Base-by-base conservation (phyloP, 2,113 vertebrate species). In the Heterochromis multidens region DNA sequence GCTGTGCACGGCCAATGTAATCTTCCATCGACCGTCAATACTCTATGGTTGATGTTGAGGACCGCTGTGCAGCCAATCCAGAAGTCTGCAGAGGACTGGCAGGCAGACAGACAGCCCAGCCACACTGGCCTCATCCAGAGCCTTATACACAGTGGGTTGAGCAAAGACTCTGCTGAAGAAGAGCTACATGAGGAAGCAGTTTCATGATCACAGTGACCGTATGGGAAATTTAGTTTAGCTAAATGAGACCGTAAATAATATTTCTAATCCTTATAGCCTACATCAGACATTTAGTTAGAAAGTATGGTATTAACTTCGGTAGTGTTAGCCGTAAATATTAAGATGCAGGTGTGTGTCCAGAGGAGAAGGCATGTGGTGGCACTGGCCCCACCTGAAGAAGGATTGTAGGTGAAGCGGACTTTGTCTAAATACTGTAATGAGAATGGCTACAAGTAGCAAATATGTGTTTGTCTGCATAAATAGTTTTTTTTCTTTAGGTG, bases 11-110 rank as follows among this genome's bases (percentile, higher is more conserved):
- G 56, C 12, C 80, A 49, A 23, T 46, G 59, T 11, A 49, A 33
- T 54, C 81, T 57, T 46, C 86, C 87, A 90, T 82, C 57, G 85
- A 87, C 37, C 33, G 88, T 65, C 60, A 46, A 2, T 49, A 13
- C 29, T 10, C 85, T 23, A 17, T 6, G 65, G 87, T 37, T 57
- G 46, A 58, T 13, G 87, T 17, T 19, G 58, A 84, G 76, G 16
- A 82, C 43, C 10, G 78, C 27, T 10, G 74, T n/a, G 88, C 87
- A 91, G 84, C 72, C 92, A 81, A 67, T 84, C 82, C 87, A 52
- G 70, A 31, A 80, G 86, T 57, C 46, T 85, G 79, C 89, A 87
- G 79, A 79, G 86, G 25, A 43, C 33, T 43, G 74, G 74, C 49
- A 58, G 58, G 46, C 84, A 49, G 77, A 33, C 85, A 27, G 76